These are phyloP conservation scores for Danio aesculapii DNA, from an alignment of 2,797 vertebrate genomes.

Conservation along the genomic window DNA sequence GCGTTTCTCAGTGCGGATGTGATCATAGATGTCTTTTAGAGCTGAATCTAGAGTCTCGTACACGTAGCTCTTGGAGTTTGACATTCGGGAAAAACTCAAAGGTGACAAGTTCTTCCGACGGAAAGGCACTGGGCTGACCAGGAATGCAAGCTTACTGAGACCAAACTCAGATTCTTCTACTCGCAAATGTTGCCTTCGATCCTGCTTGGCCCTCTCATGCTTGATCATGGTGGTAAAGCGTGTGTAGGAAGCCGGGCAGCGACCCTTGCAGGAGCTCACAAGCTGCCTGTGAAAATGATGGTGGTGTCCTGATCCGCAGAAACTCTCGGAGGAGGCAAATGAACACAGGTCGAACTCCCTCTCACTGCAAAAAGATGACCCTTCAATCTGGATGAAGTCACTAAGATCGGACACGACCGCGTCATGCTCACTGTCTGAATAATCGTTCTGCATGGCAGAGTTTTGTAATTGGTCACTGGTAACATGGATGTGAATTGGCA, in stretches of 20 bases:
- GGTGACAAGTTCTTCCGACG: slow-evolving; percentile 83
- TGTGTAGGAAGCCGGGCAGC: slow-evolving; percentile 88
- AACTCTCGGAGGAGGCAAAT: slow-evolving; percentile 86
- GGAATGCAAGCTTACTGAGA: slow-evolving; percentile 86
- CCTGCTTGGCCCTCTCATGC: slow-evolving; percentile 86
- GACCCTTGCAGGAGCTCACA: slow-evolving; percentile 87
- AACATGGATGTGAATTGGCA: slow-evolving; percentile 86
- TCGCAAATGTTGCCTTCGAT: slow-evolving; percentile 72
- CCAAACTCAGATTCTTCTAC: slow-evolving; percentile 79
- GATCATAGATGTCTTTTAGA: slow-evolving; percentile 88
- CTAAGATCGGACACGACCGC: slow-evolving; percentile 84
- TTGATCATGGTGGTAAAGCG: slow-evolving; percentile 89
- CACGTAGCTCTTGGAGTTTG: slow-evolving; percentile 80
- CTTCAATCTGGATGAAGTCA: slow-evolving; percentile 86
- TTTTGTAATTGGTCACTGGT: slow-evolving; percentile 75
- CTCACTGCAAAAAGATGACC: slow-evolving; percentile 88
- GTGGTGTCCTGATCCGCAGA: slow-evolving; percentile 79
- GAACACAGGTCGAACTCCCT: slow-evolving; percentile 88
- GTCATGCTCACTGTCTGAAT: slow-evolving; percentile 86
- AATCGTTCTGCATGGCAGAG: slow-evolving; percentile 68
- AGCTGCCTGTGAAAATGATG: slow-evolving; percentile 80
- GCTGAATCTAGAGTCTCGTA: slow-evolving; percentile 87
- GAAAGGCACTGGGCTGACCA: slow-evolving; percentile 91
- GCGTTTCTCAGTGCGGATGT: slow-evolving; percentile 85
- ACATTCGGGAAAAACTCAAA: slow-evolving; percentile 77